Conservation (phyloP, 2,797 vertebrate genomes). For the Melanotaenia trifasciata region DNA sequence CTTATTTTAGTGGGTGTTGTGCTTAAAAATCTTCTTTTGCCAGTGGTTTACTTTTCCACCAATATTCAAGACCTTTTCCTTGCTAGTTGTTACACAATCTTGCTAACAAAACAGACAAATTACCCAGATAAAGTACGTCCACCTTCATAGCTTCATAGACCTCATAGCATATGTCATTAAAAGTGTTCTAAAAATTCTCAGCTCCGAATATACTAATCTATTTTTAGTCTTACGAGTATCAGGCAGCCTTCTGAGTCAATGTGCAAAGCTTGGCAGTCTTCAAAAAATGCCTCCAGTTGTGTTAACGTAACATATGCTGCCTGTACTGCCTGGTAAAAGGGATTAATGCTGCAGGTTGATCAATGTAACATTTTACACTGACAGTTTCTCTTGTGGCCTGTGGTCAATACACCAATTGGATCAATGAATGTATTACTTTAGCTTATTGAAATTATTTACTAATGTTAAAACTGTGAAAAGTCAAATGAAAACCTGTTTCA, state of each 20-base stretch:
- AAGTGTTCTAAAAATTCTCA: not conserved
- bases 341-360: not conserved
- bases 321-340: not conserved
- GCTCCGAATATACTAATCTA: not conserved
- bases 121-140: not conserved
- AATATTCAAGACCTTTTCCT: not conserved
- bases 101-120: not conserved
- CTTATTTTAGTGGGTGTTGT: not conserved
- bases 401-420: not conserved
- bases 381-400: not conserved
- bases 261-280: constrained; percentile 1
- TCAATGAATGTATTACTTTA: not conserved
- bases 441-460: not conserved
- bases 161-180: not conserved
- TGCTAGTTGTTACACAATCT: not conserved
- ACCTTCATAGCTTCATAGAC: not conserved
- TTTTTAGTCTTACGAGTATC: not conserved
- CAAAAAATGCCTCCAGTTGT: not conserved
- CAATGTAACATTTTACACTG: not conserved
- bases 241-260: not conserved
- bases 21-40: not conserved
- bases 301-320: not conserved
- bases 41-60: not conserved
- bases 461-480: not conserved
- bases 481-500: not conserved